phyloP scores from a whole-genome alignment of 2,797 vertebrate genomes.

The Varecia variegata region DNA sequence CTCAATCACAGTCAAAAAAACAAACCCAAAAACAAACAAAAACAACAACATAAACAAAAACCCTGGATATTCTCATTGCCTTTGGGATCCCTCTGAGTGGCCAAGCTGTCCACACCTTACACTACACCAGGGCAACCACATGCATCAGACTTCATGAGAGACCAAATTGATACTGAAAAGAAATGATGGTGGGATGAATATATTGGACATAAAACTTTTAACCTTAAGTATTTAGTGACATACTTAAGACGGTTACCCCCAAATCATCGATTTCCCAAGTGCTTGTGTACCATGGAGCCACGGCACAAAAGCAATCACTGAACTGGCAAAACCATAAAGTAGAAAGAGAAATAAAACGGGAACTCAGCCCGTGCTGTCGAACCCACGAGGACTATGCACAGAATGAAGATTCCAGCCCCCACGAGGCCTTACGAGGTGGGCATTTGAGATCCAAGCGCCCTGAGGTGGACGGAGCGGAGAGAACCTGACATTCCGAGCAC shows the following conservation, averaged over 20 bases:
- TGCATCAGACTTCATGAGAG: background rate
- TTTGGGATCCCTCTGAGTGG: background rate
- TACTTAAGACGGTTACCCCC: background rate
- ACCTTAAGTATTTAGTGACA: background rate
- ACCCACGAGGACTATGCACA: rapidly evolving
- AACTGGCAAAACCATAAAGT: rapidly evolving
- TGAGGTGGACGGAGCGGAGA: rapidly evolving
- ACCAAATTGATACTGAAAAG: background rate
- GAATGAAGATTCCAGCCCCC: background rate
- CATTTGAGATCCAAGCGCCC: background rate
- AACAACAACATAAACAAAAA: background rate
- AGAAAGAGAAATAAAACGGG: background rate
- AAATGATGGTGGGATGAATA: background rate
- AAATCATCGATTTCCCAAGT: background rate
- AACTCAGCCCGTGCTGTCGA: rapidly evolving
- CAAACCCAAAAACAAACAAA: background rate
- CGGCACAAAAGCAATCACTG: rapidly evolving
- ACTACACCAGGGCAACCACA: background rate
- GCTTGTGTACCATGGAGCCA: rapidly evolving
- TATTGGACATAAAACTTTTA: background rate
- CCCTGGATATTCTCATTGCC: background rate
- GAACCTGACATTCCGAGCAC: too few relatives aligned
- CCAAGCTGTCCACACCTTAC: background rate
- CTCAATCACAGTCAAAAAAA: background rate
- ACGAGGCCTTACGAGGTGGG: rapidly evolving